phyloP scores from a whole-genome alignment of 2,888 invertebrate species.

The Conomelus anceps region DNA sequence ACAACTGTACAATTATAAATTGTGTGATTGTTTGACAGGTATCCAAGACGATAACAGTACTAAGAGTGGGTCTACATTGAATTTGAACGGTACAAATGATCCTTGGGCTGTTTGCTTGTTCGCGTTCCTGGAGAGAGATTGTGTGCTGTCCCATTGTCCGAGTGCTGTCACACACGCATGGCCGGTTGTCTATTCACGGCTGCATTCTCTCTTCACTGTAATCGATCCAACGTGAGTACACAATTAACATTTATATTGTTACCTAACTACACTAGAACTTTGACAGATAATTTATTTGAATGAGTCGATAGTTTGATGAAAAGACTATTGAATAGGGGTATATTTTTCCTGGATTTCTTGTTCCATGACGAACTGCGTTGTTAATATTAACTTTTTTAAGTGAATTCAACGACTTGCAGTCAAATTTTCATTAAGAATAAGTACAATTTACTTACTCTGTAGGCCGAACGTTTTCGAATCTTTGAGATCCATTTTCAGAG shows the following conservation, averaged over 20 bases:
- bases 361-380: too few species aligned
- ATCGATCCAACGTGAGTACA: slow-evolving; percentile 89
- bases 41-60: slow-evolving; percentile 46
- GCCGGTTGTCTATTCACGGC: slow-evolving; percentile 88
- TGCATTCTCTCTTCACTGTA: slow-evolving; percentile 84
- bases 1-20: not conserved
- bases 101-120: slow-evolving; percentile 89
- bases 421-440: too few species aligned
- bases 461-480: too few species aligned
- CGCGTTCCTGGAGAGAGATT: slow-evolving; percentile 78
- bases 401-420: too few species aligned
- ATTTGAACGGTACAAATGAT: slow-evolving; percentile 55
- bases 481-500: too few species aligned
- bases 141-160: slow-evolving; percentile 75
- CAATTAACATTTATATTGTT: not conserved
- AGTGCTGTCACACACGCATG: slow-evolving; percentile 85
- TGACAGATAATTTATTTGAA: not conserved
- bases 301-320: not conserved
- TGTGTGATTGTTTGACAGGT: slow-evolving; percentile 37
- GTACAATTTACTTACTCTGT: too few species aligned
- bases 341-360: too few species aligned
- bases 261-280: not conserved
- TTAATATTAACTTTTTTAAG: too few species aligned
- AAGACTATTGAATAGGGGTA: not conserved
- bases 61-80: slow-evolving; percentile 47